Conservation (phyloP, 2,113 vertebrate species). For the Tachycineta bicolor region DNA sequence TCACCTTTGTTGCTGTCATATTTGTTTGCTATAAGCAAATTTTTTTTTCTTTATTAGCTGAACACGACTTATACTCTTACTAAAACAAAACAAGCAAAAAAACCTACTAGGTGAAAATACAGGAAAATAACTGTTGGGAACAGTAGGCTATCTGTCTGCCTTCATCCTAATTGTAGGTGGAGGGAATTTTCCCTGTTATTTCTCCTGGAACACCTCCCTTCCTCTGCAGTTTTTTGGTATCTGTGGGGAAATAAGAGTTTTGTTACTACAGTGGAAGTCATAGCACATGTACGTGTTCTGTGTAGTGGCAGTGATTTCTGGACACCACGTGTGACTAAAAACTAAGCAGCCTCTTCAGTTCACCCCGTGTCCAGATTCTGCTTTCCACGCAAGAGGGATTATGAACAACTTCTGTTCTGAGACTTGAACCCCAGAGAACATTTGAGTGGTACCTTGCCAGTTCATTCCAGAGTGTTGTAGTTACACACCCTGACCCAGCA, state of each 20-base stretch:
- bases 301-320: background rate
- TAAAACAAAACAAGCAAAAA: background rate
- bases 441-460: background rate
- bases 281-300: fast-evolving
- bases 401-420: background rate
- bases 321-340: background rate
- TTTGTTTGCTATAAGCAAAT: background rate
- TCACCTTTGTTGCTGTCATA: background rate
- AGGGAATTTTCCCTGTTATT: background rate
- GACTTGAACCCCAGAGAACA: background rate
- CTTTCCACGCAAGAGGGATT: background rate
- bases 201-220: background rate
- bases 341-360: background rate
- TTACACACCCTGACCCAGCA: background rate
- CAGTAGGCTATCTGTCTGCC: background rate
- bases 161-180: background rate
- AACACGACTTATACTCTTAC: background rate
- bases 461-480: background rate
- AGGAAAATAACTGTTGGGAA: background rate
- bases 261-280: background rate
- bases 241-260: background rate
- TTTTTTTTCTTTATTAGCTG: background rate
- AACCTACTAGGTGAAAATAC: background rate
- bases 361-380: background rate
- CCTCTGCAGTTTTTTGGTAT: background rate